Conservation (phyloP, 2,113 vertebrate species). For the rat (Rattus norvegicus) region GRCr8 NC_086025.1:49860001-49860500, state of each 20-base stretch:
- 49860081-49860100: constrained; percentile 12
- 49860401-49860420: background rate
- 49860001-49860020: constrained; percentile 17
- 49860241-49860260: background rate
- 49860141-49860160: background rate
- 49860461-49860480: background rate
- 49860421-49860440: background rate
- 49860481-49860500: background rate
- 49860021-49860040: background rate
- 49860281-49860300: background rate
- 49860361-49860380: background rate
- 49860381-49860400: background rate
- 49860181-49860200: background rate
- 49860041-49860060: background rate
- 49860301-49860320: background rate
- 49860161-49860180: background rate
- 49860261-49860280: background rate
- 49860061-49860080: background rate
- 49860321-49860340: background rate
- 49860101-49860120: constrained; percentile 29
- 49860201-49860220: background rate
- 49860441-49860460: background rate
- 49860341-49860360: background rate
- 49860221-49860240: background rate
- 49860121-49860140: background rate